Base-by-base conservation (phyloP, 64 coral and sea anemone species). In the Dendronephthya gigantea region DNA sequence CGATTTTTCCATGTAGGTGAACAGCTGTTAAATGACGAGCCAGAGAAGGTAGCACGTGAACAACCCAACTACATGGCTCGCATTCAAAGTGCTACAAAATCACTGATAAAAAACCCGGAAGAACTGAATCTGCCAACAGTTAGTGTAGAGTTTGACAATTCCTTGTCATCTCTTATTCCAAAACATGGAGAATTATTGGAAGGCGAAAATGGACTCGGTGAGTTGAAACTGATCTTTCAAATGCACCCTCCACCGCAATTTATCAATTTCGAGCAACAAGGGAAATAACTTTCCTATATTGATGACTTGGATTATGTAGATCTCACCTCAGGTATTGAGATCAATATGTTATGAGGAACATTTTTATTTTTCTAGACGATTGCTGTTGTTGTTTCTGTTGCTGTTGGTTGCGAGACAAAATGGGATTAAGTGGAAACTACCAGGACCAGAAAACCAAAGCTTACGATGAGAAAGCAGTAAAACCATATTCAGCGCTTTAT, bases 21-120 rank as follows among this genome's bases (percentile, higher is more conserved):
- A 27, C 28, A 75, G 34, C 35, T 75, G 1, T 4, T 75, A 16
- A 75, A 75, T 15, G 69, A 31, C 12, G 35, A 75, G 17, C 69
- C n/a, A 4, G 69, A 75, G 35, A 75, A 75, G 30, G 29, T 75
- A 34, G 69, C 69, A 14, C 23, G 69, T 23, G 69, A 75, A 75
- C 69, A 75, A 33, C 69, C 69, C 30, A 75, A 16, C 28, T 75
- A 37, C 30, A 75, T 75, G 28, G 69, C 69, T 31, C 69, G 30
- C n/a, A 75, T 75, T 7, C 69, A 75, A 75, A 75, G 69, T 37
- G 69, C 69, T 4, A 33, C 69, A 13, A 75, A 75, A 75, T 75
- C 69, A 4, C 34, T 75, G 30, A 75, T 75, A 75, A 75, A 75
- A 75, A 13, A 75, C 1, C 69, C 69, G 34, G 30, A 30, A 3